These are phyloP conservation scores for Ammodytes dubius DNA, from an alignment of 2,113 vertebrate genomes.

Conservation along the genomic window DNA sequence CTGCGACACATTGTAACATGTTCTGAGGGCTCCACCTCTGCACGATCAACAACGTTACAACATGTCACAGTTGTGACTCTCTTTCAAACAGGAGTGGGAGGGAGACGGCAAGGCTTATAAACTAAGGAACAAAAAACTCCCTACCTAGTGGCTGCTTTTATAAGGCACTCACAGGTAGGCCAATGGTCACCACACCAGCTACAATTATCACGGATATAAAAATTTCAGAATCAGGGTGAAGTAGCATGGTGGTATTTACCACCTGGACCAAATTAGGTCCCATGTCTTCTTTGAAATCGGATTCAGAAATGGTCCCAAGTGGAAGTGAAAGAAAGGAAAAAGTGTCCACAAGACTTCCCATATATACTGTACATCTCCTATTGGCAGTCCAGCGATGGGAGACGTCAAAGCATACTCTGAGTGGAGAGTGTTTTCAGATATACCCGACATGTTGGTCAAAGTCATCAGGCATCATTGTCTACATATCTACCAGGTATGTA, in stretches of 20 bases:
- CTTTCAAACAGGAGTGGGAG: background rate
- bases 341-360: too few relatives aligned
- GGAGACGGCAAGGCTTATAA: background rate
- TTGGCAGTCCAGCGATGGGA: too few relatives aligned
- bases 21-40: conserved; percentile 1
- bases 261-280: background rate
- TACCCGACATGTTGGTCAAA: too few relatives aligned
- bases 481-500: background rate
- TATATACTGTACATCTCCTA: too few relatives aligned
- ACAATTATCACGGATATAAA: background rate
- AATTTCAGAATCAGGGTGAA: background rate
- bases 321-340: background rate
- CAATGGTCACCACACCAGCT: background rate
- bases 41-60: background rate
- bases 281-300: background rate
- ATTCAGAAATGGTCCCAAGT: background rate
- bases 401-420: too few relatives aligned
- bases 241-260: background rate
- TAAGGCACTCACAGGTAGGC: background rate
- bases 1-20: background rate
- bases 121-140: background rate
- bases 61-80: background rate
- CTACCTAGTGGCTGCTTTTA: background rate
- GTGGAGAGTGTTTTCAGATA: too few relatives aligned
- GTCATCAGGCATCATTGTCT: background rate